Conservation (phyloP, 1,140 invertebrate genomes). For the Mactra quadrangularis region DNA sequence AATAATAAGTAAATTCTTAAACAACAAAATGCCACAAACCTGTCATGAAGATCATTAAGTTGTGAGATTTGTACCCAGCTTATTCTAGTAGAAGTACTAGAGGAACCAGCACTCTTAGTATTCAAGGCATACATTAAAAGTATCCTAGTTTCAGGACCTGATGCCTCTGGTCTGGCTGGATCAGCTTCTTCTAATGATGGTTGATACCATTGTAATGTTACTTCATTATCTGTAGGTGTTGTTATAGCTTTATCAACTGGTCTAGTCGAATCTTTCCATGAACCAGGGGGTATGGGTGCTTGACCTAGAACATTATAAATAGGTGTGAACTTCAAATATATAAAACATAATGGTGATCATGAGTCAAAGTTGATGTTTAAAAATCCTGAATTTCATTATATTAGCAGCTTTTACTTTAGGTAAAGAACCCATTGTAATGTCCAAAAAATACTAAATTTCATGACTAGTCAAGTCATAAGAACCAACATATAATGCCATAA, state of each 20-base stretch:
- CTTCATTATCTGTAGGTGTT: conserved; percentile 66
- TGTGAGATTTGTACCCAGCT: conserved; percentile 78
- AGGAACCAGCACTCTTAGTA: conserved; percentile 61
- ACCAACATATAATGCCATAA: too few relatives aligned
- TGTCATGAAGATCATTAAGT: conserved; percentile 81
- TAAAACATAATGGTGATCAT: too few relatives aligned
- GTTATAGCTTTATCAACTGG: conserved; percentile 70
- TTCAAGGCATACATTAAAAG: conserved; percentile 75
- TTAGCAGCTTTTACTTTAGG: too few relatives aligned
- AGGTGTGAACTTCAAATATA: background rate
- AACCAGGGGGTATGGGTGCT: conserved; percentile 71
- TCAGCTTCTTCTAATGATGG: conserved; percentile 76
- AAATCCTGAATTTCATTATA: too few relatives aligned
- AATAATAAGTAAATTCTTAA: too few relatives aligned
- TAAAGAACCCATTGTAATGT: too few relatives aligned
- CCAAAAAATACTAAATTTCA: too few relatives aligned
- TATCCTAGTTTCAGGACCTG: conserved; percentile 67
- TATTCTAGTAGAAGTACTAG: conserved; percentile 58
- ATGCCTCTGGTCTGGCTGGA: conserved; percentile 66
- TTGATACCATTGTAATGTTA: conserved; percentile 80
- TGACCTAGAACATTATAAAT: conserved; percentile 53
- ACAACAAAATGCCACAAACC: too few relatives aligned
- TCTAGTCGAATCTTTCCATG: conserved; percentile 57
- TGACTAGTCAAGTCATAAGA: too few relatives aligned
- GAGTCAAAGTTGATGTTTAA: too few relatives aligned